These are phyloP conservation scores for Cloeon dipterum DNA, from an alignment of 2,888 invertebrate species.

Conservation along the genomic window DNA sequence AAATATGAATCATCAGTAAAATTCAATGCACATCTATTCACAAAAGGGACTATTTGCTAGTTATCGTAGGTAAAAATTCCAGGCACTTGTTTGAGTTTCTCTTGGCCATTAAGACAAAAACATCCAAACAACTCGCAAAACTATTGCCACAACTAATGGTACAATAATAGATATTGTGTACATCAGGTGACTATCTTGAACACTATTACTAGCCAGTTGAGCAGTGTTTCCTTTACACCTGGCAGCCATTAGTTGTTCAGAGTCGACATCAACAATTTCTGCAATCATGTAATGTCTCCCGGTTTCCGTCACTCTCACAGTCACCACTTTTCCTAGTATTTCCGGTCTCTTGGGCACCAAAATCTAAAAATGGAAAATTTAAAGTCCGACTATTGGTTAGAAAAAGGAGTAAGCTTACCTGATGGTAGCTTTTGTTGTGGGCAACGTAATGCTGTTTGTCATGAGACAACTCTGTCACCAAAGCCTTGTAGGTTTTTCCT, in stretches of 20 bases:
- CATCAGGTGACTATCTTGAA: not conserved
- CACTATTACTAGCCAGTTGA: too few species aligned
- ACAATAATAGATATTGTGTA: not conserved
- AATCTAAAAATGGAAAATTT: conserved; percentile 25
- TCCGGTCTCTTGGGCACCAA: conserved; percentile 53
- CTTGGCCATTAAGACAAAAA: too few species aligned
- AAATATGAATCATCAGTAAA: too few species aligned
- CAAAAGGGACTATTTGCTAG: too few species aligned
- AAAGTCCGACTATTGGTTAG: conserved; percentile 5
- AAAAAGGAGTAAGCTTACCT: conserved; percentile 20
- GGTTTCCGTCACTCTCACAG: conserved; percentile 43
- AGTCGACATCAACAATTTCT: conserved; percentile 22
- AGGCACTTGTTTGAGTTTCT: too few species aligned
- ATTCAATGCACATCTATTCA: too few species aligned
- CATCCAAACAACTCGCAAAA: not conserved
- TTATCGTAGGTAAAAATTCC: too few species aligned
- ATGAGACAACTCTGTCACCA: conserved; percentile 84
- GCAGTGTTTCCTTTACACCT: too few species aligned
- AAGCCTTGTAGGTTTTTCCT: conserved; percentile 45
- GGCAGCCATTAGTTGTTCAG: too few species aligned
- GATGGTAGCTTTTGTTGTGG: conserved; percentile 90
- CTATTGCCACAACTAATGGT: not conserved
- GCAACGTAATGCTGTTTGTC: conserved; percentile 79
- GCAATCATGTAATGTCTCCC: conserved; percentile 62
- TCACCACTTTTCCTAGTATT: conserved; percentile 61